These are phyloP conservation scores for Batillaria attramentaria DNA, from an alignment of 1,140 invertebrate species.

Conservation along the genomic window DNA sequence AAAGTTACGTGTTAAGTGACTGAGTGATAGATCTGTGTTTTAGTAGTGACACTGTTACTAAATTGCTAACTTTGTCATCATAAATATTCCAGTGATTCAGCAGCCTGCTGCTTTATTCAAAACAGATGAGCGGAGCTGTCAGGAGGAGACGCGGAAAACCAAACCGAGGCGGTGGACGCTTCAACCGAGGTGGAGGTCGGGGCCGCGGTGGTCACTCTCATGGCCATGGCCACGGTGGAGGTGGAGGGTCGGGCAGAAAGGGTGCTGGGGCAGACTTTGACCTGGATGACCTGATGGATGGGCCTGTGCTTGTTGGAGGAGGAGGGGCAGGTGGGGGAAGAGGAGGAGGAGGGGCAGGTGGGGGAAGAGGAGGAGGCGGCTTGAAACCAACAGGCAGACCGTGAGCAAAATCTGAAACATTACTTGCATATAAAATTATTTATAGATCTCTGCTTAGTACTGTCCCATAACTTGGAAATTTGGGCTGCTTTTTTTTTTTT, in stretches of 20 bases:
- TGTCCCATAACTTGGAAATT: neutral
- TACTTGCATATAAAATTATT: neutral
- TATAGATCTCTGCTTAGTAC: neutral
- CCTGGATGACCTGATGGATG: constrained; percentile 44
- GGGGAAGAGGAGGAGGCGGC: constrained; percentile 1
- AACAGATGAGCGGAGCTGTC: neutral
- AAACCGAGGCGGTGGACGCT: constrained; percentile 61
- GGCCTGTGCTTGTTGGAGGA: constrained; percentile 19
- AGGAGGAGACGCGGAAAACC: constrained; percentile 44
- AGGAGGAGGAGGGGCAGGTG: neutral
- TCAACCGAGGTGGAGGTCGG: constrained; percentile 45
- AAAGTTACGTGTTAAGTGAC: too few species aligned
- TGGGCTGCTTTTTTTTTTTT: neutral
- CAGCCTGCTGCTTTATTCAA: constrained; percentile 8
- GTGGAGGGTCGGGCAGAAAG: constrained; percentile 20
- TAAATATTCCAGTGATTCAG: too few species aligned
- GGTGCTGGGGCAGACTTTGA: constrained; percentile 30
- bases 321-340: neutral
- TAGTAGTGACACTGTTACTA: too few species aligned
- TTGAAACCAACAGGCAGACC: constrained; percentile 4
- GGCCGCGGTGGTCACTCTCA: constrained; percentile 16
- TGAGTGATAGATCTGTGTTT: too few species aligned
- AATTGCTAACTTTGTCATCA: too few species aligned
- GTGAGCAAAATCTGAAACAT: constrained; percentile 4
- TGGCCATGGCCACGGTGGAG: neutral